Conservation (phyloP, 2,797 vertebrate species). For the Lemur catta region DNA sequence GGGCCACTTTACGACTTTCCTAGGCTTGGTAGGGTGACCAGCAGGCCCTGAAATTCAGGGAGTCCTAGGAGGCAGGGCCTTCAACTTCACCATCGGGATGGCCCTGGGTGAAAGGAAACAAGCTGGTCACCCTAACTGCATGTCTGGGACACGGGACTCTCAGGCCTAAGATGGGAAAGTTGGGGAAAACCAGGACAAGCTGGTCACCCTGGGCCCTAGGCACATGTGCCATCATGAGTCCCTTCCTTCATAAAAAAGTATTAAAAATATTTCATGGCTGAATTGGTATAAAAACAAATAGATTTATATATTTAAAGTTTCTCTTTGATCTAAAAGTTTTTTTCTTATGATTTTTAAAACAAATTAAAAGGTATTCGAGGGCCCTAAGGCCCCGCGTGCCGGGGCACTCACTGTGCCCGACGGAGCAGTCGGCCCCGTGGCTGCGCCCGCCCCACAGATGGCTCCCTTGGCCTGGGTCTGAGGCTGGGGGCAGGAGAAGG, state of each 20-base stretch:
- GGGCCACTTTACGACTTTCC: neutral
- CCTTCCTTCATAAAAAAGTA: neutral
- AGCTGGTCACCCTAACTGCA: neutral
- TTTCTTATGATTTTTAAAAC: neutral
- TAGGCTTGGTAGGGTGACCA: neutral
- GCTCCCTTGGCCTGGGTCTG: neutral
- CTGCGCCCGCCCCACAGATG: no score
- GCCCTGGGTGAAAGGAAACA: neutral
- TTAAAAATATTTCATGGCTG: neutral
- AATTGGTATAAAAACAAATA: neutral
- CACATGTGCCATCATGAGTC: neutral
- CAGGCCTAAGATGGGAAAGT: neutral
- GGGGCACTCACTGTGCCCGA: fast-evolving
- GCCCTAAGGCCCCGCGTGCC: no score
- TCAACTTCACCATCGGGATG: neutral
- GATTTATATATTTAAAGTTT: neutral
- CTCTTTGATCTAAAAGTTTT: neutral
- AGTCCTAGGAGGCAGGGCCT: neutral
- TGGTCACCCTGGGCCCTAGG: neutral
- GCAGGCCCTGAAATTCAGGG: neutral
- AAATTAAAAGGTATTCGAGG: neutral
- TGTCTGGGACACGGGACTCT: neutral
- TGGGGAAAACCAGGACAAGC: no score
- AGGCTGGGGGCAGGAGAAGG: neutral
- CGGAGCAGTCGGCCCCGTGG: fast-evolving